Conservation (phyloP, 2,888 invertebrate species). For the Agonum fuliginosum region DNA sequence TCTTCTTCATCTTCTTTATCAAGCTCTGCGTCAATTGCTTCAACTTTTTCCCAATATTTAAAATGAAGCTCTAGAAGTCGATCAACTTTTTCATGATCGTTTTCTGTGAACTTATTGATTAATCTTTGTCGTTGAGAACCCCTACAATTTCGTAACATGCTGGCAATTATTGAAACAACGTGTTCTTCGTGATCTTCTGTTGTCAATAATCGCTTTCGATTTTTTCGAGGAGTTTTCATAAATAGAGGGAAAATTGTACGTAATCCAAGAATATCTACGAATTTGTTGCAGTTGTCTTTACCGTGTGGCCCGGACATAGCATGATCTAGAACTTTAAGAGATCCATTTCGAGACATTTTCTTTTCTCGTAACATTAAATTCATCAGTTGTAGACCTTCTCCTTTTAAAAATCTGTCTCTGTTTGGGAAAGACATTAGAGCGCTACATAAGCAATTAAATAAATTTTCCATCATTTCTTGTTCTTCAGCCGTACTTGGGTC, state of each 20-base stretch:
- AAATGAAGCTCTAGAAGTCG: slow-evolving; percentile 96
- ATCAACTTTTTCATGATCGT: slow-evolving; percentile 98
- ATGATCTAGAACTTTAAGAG: slow-evolving; percentile 97
- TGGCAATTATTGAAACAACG: slow-evolving; percentile 93
- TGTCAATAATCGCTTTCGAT: slow-evolving; percentile 84
- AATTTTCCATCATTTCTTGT: slow-evolving; percentile 98
- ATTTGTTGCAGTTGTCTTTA: slow-evolving; percentile 96
- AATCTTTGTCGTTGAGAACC: slow-evolving; percentile 93
- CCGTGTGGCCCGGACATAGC: slow-evolving; percentile 96
- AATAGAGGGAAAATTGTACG: slow-evolving; percentile 98
- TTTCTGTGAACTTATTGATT: slow-evolving; percentile 96
- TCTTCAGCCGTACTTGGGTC: slow-evolving; percentile 95
- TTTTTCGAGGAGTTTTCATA: slow-evolving; percentile 97
- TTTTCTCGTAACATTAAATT: slow-evolving; percentile 99
- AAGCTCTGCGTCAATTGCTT: slow-evolving; percentile 86
- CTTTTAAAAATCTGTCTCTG: slow-evolving; percentile 93
- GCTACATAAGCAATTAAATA: slow-evolving; percentile 97
- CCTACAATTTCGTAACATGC: slow-evolving; percentile 93
- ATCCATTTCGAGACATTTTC: slow-evolving; percentile 96
- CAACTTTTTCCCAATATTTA: slow-evolving; percentile 96
- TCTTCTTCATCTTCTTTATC: slow-evolving; percentile 75
- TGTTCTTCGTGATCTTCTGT: slow-evolving; percentile 96
- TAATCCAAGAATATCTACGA: slow-evolving; percentile 97
- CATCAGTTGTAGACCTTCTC: slow-evolving; percentile 99
- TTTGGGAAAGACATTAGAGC: slow-evolving; percentile 92